These are phyloP conservation scores for Enteromius afrohamiltoni DNA, from an alignment of 2,797 vertebrate species.

Conservation along the genomic window DNA sequence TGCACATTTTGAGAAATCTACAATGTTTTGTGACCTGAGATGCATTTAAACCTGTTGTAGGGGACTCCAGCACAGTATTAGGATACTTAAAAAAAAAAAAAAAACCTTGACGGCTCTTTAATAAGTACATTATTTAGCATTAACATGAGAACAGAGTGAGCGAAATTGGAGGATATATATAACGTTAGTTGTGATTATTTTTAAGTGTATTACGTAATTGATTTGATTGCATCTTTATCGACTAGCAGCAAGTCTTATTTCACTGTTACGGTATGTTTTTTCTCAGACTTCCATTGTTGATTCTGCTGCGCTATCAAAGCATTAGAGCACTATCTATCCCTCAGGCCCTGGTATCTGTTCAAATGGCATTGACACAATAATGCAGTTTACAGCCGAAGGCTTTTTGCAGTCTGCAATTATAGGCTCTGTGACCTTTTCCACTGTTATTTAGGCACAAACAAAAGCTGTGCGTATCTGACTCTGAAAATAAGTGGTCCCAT, in stretches of 20 bases:
- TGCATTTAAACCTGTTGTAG: too few relatives aligned
- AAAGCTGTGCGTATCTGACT: conserved; percentile 22
- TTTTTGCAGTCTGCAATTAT: conserved; percentile 68
- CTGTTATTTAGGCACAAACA: conserved; percentile 55
- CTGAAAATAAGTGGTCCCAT: conserved; percentile 39
- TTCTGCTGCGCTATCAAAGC: not conserved
- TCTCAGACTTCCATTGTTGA: not conserved
- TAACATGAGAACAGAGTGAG: not conserved
- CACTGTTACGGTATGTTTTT: not conserved
- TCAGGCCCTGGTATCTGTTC: conserved; percentile 8
- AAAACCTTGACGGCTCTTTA: not conserved
- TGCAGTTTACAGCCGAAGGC: conserved; percentile 64
- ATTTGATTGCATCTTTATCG: not conserved
- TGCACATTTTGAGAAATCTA: too few relatives aligned
- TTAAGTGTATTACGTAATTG: not conserved
- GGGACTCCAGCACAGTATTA: too few relatives aligned
- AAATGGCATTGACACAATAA: conserved; percentile 64
- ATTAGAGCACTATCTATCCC: conserved; percentile 17
- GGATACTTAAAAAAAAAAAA: too few relatives aligned
- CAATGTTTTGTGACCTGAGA: too few relatives aligned
- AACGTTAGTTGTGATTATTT: not conserved
- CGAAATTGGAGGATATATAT: too few relatives aligned
- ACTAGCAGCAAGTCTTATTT: not conserved
- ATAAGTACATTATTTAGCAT: not conserved
- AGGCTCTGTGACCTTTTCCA: conserved; percentile 62